Conservation (phyloP, 2,888 invertebrate genomes). For the Idaea dimidiata region DNA sequence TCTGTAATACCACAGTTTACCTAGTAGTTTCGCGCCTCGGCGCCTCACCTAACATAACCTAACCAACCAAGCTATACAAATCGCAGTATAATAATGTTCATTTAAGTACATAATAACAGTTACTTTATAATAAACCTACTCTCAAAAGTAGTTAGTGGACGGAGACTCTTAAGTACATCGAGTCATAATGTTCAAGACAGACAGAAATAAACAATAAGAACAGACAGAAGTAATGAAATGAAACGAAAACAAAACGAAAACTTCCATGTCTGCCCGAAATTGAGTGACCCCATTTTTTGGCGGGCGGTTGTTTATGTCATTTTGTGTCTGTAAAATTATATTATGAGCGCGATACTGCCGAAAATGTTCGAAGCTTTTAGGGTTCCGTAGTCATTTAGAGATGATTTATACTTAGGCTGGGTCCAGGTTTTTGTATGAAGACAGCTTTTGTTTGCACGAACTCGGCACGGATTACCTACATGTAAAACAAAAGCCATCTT, state of each 20-base stretch:
- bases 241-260: conserved; percentile 35
- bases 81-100: too few relatives aligned
- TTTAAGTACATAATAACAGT: too few relatives aligned
- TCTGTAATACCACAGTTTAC: too few relatives aligned
- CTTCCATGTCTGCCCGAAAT: conserved; percentile 44
- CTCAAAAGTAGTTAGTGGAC: neutral
- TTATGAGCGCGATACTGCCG: neutral
- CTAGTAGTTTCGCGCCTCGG: too few relatives aligned
- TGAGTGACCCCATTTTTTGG: conserved; percentile 60
- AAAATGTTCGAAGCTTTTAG: neutral
- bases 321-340: conserved; percentile 19
- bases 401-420: neutral
- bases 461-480: too few relatives aligned
- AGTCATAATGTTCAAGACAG: conserved; percentile 31
- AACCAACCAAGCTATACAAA: too few relatives aligned
- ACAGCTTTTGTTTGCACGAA: too few relatives aligned
- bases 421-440: too few relatives aligned
- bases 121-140: too few relatives aligned
- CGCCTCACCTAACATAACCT: too few relatives aligned
- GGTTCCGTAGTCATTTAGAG: neutral
- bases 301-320: conserved; percentile 23
- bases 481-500: too few relatives aligned
- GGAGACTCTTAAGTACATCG: neutral
- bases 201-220: conserved; percentile 50
- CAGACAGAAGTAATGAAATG: conserved; percentile 59